Percentiles rank a stretch among this genome's conserved stretches.
Evolutionary conservation across 1,140 invertebrate species (phyloP).

Genomic region (Trialeurodes vaporariorum): DNA sequence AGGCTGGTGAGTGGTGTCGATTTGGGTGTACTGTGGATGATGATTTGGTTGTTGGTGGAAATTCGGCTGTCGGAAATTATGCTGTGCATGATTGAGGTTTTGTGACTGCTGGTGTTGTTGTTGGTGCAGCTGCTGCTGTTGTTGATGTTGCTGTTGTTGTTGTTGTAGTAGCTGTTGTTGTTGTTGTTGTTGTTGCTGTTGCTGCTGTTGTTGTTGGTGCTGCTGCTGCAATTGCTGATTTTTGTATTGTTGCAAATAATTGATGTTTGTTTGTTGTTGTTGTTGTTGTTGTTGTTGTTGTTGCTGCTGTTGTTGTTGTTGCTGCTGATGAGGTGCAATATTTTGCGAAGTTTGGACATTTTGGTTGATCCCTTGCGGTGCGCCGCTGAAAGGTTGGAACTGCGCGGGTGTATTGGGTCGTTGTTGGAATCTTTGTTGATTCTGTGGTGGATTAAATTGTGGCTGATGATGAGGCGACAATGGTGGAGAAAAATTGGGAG

Average conservation of each 20-base stretch:
- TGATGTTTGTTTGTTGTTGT: slow-evolving; percentile 29
- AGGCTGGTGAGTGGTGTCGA: slow-evolving; percentile 13
- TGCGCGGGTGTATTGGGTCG: slow-evolving; percentile 1
- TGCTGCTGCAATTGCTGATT: slow-evolving; percentile 32
- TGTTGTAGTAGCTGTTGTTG: slow-evolving; percentile 19
- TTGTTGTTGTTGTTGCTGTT: slow-evolving; percentile 18
- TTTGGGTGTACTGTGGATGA: slow-evolving; percentile 21
- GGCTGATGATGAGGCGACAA: slow-evolving; percentile 7
- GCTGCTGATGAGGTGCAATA: slow-evolving; percentile 12
- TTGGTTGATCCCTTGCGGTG: slow-evolving; percentile 12
- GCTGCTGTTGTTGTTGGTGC: slow-evolving; percentile 21
- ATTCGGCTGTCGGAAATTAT: slow-evolving; percentile 14
- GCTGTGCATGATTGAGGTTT: slow-evolving; percentile 37
- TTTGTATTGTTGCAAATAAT: slow-evolving; percentile 28
- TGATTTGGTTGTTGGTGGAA: slow-evolving; percentile 24
- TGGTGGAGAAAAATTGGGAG: background rate
- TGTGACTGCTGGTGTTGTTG: slow-evolving; percentile 31
- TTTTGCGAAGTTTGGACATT: slow-evolving; percentile 27
- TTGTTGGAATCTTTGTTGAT: background rate
- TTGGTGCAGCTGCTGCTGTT: slow-evolving; percentile 25
- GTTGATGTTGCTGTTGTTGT: slow-evolving; percentile 16
- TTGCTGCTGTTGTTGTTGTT: slow-evolving; percentile 24
- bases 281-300: slow-evolving; percentile 30
- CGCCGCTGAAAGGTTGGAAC: slow-evolving; percentile 13
- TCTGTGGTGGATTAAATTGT: slow-evolving; percentile 10